A percentile compares a stretch with the other conserved stretches of the same genome.
phyloP scores from a whole-genome alignment of 2,113 vertebrate species.

The Pavo muticus region DNA sequence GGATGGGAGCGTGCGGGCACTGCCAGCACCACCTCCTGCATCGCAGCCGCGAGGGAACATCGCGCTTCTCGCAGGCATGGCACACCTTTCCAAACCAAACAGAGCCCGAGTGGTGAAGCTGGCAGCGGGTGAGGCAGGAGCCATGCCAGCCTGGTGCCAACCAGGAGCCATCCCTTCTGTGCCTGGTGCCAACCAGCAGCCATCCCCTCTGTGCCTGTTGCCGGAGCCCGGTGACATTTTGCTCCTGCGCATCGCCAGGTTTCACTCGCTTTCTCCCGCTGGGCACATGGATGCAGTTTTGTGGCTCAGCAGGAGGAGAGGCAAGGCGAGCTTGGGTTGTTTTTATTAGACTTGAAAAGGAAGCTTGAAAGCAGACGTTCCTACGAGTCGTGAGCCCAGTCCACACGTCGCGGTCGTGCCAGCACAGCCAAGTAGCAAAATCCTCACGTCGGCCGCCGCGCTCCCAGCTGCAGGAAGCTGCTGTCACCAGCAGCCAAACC shows the following conservation, averaged over 20 bases:
- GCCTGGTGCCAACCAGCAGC: background rate
- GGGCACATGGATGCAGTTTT: background rate
- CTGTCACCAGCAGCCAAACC: background rate
- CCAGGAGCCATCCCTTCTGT: background rate
- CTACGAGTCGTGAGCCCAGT: background rate
- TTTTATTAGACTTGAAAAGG: background rate
- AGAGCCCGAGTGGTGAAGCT: background rate
- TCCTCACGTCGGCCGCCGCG: background rate
- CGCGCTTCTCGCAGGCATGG: background rate
- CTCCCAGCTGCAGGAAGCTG: background rate
- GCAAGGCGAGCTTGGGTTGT: background rate
- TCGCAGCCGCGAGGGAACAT: background rate
- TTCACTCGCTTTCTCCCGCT: background rate
- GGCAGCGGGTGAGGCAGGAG: background rate
- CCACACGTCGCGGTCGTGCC: background rate
- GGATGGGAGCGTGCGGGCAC: background rate
- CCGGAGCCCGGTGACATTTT: accelerated
- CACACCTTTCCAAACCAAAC: background rate
- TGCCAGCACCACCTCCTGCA: accelerated
- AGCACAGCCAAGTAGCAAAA: background rate
- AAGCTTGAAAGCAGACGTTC: constrained; percentile 22
- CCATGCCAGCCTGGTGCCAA: accelerated
- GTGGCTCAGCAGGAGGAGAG: background rate
- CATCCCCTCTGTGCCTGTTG: background rate
- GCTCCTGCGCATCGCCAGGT: background rate